Conservation (phyloP, 2,797 vertebrate genomes). For the Chiloscyllium punctatum region DNA sequence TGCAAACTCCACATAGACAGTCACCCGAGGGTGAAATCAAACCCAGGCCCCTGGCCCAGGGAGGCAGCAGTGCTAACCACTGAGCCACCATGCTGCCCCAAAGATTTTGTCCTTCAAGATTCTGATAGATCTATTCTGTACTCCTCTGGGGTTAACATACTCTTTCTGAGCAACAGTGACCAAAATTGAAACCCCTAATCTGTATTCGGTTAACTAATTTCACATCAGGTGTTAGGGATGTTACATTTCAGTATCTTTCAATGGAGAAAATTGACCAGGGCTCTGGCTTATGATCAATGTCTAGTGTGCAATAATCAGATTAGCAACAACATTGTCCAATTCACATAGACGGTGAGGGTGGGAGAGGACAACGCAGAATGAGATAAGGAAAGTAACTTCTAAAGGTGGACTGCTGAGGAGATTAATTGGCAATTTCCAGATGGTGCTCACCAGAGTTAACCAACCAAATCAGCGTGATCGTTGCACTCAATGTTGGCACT, state of each 20-base stretch:
- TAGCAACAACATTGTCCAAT: neutral
- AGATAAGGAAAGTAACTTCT: neutral
- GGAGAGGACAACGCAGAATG: neutral
- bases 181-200: neutral
- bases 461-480: neutral
- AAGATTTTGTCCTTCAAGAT: neutral
- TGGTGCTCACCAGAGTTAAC: neutral
- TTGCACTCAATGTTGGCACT: neutral
- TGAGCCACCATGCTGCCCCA: too few species aligned
- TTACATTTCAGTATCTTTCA: neutral
- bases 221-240: neutral
- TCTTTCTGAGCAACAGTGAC: neutral
- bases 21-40: too few species aligned
- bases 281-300: neutral
- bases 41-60: too few species aligned
- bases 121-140: neutral
- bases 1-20: too few species aligned
- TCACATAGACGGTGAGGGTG: neutral
- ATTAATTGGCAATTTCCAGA: neutral
- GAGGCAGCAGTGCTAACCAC: too few species aligned
- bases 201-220: neutral
- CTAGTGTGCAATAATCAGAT: neutral
- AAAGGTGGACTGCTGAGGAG: neutral
- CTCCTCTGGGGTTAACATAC: neutral
- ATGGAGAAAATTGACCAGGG: neutral